phyloP scores from a whole-genome alignment of 2,797 vertebrate species.

The Argyrosomus regius region DNA sequence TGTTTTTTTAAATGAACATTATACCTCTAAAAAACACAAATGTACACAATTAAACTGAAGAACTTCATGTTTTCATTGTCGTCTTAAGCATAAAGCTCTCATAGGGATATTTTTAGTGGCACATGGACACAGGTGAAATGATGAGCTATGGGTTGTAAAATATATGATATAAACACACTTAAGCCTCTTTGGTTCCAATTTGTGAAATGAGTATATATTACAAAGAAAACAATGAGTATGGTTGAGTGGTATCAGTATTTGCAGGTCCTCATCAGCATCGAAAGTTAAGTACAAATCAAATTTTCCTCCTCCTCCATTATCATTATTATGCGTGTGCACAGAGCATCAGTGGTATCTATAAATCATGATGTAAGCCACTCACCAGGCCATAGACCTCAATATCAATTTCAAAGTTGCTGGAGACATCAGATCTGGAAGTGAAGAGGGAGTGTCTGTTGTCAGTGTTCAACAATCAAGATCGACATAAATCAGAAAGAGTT shows the following conservation, averaged over 20 bases:
- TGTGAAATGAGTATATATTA: too few species aligned
- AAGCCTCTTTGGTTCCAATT: too few species aligned
- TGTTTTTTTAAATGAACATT: too few species aligned
- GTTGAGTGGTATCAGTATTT: not conserved
- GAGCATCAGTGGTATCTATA: not conserved
- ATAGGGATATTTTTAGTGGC: too few species aligned
- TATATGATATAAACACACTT: too few species aligned
- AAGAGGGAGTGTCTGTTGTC: not conserved
- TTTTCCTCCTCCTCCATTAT: too few species aligned
- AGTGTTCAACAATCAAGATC: not conserved
- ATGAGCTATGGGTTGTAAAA: too few species aligned
- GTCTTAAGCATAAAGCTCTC: too few species aligned
- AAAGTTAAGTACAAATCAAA: not conserved
- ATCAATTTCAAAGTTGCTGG: conserved; percentile 92
- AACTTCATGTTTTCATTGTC: too few species aligned
- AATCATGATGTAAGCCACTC: conserved; percentile 64
- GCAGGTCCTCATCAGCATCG: not conserved
- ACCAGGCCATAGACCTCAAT: conserved; percentile 95
- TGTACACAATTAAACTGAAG: too few species aligned
- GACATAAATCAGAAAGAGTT: not conserved
- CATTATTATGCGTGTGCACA: not conserved
- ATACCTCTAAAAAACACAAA: too few species aligned
- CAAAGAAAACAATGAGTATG: not conserved
- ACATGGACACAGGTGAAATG: too few species aligned
- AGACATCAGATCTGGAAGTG: conserved; percentile 88